Conservation (phyloP, 2,113 vertebrate species). For the Oreochromis aureus region DNA sequence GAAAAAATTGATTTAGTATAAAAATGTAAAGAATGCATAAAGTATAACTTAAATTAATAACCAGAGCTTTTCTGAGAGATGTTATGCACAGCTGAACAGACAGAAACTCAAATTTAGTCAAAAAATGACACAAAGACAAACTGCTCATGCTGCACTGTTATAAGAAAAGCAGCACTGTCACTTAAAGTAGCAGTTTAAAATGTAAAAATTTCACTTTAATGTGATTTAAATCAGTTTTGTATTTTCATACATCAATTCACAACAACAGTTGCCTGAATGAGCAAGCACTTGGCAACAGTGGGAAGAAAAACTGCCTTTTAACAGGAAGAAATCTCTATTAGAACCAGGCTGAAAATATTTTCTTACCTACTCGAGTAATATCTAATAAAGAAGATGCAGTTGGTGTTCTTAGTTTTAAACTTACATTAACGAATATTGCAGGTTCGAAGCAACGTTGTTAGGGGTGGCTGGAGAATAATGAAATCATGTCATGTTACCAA, state of each 20-base stretch:
- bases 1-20: not conserved
- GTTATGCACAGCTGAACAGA: not conserved
- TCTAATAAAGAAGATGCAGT: not conserved
- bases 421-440: not conserved
- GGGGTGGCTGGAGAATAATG: not conserved
- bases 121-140: not conserved
- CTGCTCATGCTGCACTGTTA: not conserved
- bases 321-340: not conserved
- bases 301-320: not conserved
- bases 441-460: rapidly evolving
- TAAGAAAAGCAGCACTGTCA: not conserved
- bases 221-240: not conserved
- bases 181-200: not conserved
- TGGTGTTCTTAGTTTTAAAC: rapidly evolving
- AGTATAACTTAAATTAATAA: not conserved
- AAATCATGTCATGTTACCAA: not conserved
- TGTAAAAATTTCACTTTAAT: not conserved
- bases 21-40: not conserved
- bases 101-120: not conserved
- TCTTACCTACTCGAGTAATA: not conserved
- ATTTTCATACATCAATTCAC: not conserved
- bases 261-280: not conserved
- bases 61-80: not conserved
- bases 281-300: not conserved
- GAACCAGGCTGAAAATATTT: not conserved